A percentile compares a stretch with the other conserved stretches of the same genome.
Conservation (phyloP, 2,888 invertebrate genomes). For the Drosophila rellima region DNA sequence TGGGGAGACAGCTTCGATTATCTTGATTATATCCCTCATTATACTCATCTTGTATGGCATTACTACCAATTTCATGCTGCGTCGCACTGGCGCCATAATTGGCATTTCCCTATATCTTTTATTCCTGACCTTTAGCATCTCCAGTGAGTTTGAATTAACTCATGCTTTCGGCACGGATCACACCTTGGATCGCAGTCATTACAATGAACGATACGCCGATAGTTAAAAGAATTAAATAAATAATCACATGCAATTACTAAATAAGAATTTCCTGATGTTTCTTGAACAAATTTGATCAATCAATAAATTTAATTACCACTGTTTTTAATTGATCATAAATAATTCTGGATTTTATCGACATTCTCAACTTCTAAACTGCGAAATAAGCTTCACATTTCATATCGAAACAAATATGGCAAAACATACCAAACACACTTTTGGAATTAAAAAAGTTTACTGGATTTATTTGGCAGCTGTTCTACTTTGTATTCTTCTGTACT, state of each 20-base stretch:
- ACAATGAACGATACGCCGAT: slow-evolving; percentile 23
- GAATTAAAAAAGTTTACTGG: neutral
- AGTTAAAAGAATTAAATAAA: neutral
- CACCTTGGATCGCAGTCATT: slow-evolving; percentile 34
- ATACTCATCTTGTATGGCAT: slow-evolving; percentile 21
- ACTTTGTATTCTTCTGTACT: slow-evolving; percentile 13
- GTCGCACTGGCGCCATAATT: slow-evolving; percentile 41
- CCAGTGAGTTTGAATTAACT: slow-evolving; percentile 36
- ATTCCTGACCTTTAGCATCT: slow-evolving; percentile 19
- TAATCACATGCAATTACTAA: neutral
- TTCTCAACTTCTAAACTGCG: too few species aligned
- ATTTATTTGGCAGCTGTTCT: slow-evolving; percentile 4
- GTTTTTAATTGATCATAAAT: too few species aligned
- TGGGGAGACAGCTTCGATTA: slow-evolving; percentile 30
- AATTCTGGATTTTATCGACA: too few species aligned
- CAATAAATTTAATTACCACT: too few species aligned
- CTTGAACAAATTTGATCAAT: too few species aligned
- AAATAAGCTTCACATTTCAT: too few species aligned
- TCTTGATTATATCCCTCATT: slow-evolving; percentile 16
- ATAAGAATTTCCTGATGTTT: neutral
- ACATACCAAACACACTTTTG: neutral
- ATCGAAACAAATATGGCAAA: too few species aligned
- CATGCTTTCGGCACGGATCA: slow-evolving; percentile 55
- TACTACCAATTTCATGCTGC: slow-evolving; percentile 46
- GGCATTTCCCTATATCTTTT: slow-evolving; percentile 33